Base-by-base conservation (phyloP, 2,888 invertebrate species). In the Melanargia galathea region DNA sequence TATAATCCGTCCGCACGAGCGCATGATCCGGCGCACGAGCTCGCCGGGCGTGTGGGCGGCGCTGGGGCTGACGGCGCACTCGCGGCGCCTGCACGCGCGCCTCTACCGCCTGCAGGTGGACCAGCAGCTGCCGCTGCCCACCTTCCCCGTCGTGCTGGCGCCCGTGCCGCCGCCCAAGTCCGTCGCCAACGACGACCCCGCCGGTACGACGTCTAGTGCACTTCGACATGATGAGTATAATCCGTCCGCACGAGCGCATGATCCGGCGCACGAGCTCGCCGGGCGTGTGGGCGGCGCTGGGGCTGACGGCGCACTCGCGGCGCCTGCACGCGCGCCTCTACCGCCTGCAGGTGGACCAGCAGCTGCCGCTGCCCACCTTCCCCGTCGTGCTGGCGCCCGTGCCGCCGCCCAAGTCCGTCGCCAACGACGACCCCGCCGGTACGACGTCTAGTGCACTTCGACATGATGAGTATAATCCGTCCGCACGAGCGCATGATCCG, bases 81-180 rank as follows among this genome's bases (percentile, higher is more conserved):
- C 97, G 79, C 93, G 95, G 43, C 97, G 98, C 73, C 79, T 99
- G 38, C 99, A 99, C 86, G 96, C 97, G 8, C 98, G 97, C 72
- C 92, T 97, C 56, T 94, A 97, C 80, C 90, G 94, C 2, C 86
- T 96, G 64, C 96, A 98, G 92, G 93, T 99, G 64, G 99, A 99
- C 88, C 98, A 99, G 92, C 99, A 99, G 83, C 92, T 98, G 74
- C 93, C 94, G 30, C 95, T 98, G 77, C 97, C 97, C 70, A 95
- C 98, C 51, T 99, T 99, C 92, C 98, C 98, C 0, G 97, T 98
- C 1, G 95, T 98, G 33, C 90, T 99, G 65, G 97, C 99, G 22
- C 98, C 99, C 0, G 96, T 99, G 55, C 96, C 98, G 22, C 98
- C 97, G 43, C 98, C 99, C 0, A 96, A 96, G 81, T 98, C 97